Conservation (phyloP, 2,113 vertebrate species). For the Madoqua kirkii region DNA sequence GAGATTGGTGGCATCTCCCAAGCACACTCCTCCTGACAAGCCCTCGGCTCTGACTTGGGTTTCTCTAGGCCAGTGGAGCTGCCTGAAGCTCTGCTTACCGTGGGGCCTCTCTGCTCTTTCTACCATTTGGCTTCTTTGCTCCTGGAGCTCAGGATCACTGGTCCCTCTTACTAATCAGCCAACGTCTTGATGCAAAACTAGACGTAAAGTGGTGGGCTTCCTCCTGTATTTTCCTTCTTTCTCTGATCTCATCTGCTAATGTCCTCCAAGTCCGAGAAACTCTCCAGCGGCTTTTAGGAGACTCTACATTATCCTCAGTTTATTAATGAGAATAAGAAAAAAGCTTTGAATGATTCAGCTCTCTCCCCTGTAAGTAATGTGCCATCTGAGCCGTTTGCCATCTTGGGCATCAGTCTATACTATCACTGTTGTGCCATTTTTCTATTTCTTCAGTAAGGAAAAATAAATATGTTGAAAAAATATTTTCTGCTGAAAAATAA, state of each 20-base stretch:
- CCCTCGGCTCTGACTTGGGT: background rate
- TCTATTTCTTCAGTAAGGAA: background rate
- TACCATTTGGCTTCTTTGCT: background rate
- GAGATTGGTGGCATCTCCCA: fast-evolving
- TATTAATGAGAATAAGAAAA: background rate
- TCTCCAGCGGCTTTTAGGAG: background rate
- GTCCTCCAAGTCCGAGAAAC: background rate
- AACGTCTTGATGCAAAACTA: background rate
- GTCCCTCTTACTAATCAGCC: too few relatives aligned
- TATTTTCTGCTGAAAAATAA: background rate
- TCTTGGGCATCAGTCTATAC: background rate
- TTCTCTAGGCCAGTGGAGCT: background rate
- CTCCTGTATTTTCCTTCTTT: background rate
- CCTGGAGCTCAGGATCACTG: background rate
- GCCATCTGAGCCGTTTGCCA: too few relatives aligned
- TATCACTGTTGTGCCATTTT: fast-evolving
- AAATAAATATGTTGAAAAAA: background rate
- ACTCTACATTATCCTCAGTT: background rate
- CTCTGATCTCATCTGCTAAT: background rate
- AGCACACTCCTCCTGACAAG: background rate
- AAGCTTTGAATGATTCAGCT: background rate
- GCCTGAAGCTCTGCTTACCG: background rate
- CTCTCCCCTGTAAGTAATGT: fast-evolving
- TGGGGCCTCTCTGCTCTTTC: background rate
- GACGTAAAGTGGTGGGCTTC: fast-evolving